A percentile compares a stretch with the other conserved stretches of the same genome.
Conservation (phyloP, 1,140 invertebrate genomes). For the Drosophila athabasca region DNA sequence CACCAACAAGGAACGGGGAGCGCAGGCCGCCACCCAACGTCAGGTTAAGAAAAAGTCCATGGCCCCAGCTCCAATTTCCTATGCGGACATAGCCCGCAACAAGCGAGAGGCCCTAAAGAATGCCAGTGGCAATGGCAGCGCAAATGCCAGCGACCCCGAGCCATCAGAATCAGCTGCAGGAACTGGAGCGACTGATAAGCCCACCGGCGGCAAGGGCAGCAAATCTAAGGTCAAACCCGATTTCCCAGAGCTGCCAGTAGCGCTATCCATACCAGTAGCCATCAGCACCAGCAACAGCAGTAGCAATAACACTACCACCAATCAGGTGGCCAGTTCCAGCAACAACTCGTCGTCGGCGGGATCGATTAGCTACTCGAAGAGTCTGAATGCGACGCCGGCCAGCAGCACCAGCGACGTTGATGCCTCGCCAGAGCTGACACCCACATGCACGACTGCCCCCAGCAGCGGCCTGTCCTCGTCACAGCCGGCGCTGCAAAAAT, state of each 20-base stretch:
- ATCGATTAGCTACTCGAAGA: slow-evolving; percentile 62
- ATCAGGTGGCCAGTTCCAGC: not conserved
- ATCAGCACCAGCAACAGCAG: not conserved
- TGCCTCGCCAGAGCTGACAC: slow-evolving; percentile 25
- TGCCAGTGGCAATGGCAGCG: slow-evolving; percentile 1
- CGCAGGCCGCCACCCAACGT: slow-evolving; percentile 25
- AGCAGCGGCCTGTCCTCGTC: slow-evolving; percentile 17
- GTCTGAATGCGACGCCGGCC: slow-evolving; percentile 50
- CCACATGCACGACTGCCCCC: slow-evolving; percentile 1
- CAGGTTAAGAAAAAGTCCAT: slow-evolving; percentile 38
- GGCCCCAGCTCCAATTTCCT: slow-evolving; percentile 84
- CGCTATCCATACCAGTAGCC: not conserved
- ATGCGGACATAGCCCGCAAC: slow-evolving; percentile 88
- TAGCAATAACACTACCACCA: not conserved
- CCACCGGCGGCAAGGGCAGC: slow-evolving; percentile 1
- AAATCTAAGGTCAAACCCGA: slow-evolving; percentile 69
- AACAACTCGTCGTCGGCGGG: slow-evolving; percentile 24
- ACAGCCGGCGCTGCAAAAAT: slow-evolving; percentile 73
- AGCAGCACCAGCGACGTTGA: slow-evolving; percentile 47
- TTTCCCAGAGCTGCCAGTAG: slow-evolving; percentile 67
- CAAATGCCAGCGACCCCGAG: slow-evolving; percentile 26
- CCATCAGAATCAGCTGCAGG: not conserved
- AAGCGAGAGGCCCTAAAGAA: slow-evolving; percentile 62
- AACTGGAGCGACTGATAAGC: slow-evolving; percentile 18
- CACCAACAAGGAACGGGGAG: slow-evolving; percentile 32